Conservation (phyloP, 2,113 vertebrate species). For the Lota lota region DNA sequence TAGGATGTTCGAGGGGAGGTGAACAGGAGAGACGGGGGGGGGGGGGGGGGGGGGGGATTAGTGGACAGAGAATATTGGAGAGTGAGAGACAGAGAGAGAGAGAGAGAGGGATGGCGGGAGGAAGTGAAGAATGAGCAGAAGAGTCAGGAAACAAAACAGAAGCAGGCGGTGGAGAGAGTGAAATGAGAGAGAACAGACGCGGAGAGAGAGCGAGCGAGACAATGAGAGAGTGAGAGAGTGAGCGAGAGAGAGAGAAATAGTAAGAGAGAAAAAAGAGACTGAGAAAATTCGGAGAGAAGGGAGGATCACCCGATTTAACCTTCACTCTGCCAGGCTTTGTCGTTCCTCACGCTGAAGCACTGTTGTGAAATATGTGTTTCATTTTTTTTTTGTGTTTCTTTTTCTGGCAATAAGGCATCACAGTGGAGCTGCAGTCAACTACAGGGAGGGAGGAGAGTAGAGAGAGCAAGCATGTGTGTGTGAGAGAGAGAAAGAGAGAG, state of each 20-base stretch:
- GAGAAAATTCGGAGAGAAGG: slow-evolving; percentile 41
- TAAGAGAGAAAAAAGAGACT: slow-evolving; percentile 3
- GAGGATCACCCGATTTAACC: slow-evolving; percentile 56
- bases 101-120: slow-evolving; percentile 6
- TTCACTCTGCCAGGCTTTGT: slow-evolving; percentile 51
- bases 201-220: slow-evolving; percentile 20
- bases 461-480: not conserved
- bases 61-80: slow-evolving; percentile 6
- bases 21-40: slow-evolving; percentile 20
- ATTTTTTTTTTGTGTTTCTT: too few relatives aligned
- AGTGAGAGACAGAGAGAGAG: slow-evolving; percentile 38
- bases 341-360: slow-evolving; percentile 56
- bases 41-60: slow-evolving; percentile 6
- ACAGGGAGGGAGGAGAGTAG: slow-evolving; percentile 34
- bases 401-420: slow-evolving; percentile 58
- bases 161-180: slow-evolving; percentile 27
- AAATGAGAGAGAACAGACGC: not conserved
- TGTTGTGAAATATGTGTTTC: slow-evolving; percentile 56
- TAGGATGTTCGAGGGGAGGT: slow-evolving; percentile 18
- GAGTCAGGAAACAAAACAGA: slow-evolving; percentile 2
- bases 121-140: too few relatives aligned
- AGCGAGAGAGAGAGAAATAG: slow-evolving; percentile 4
- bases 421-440: slow-evolving; percentile 46
- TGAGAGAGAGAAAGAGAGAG: slow-evolving; percentile 27
- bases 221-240: not conserved